These are phyloP conservation scores for Ciconia nigra DNA, from an alignment of 2,797 vertebrate species.

Conservation along the genomic window DNA sequence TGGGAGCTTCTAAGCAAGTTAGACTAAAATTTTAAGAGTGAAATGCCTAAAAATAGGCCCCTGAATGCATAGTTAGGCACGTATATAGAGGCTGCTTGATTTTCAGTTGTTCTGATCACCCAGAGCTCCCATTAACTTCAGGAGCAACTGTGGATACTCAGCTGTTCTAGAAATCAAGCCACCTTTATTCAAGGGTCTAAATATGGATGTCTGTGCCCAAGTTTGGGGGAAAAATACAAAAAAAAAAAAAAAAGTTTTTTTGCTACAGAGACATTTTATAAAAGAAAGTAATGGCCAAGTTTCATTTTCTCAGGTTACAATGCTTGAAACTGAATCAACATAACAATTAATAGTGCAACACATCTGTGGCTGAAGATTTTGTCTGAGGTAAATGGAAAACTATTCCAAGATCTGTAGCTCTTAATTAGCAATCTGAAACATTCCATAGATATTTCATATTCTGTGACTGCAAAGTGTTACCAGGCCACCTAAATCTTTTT, in stretches of 20 bases:
- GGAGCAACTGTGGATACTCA: constrained; percentile 62
- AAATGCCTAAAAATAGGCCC: constrained; percentile 58
- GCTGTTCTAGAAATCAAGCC: constrained; percentile 62
- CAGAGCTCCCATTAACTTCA: constrained; percentile 67
- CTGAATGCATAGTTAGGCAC: constrained; percentile 64
- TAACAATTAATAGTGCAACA: constrained; percentile 39
- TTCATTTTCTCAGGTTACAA: constrained; percentile 10
- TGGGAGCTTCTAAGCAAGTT: constrained; percentile 48
- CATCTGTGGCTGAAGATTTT: not conserved
- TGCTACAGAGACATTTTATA: not conserved
- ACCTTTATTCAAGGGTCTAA: constrained; percentile 66
- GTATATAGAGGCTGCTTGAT: constrained; percentile 60
- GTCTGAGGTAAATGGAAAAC: constrained; percentile 4
- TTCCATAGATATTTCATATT: not conserved
- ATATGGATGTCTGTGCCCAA: constrained; percentile 61
- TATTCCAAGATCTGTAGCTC: not conserved
- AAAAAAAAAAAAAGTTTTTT: not conserved
- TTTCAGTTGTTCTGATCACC: constrained; percentile 71
- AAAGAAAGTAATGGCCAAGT: constrained; percentile 26
- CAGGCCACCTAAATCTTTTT: constrained; percentile 5
- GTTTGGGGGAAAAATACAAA: not conserved
- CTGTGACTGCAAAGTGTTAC: not conserved
- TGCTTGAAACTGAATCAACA: constrained; percentile 27
- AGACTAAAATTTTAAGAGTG: constrained; percentile 48
- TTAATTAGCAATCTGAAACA: not conserved